Evolutionary conservation across 2,888 invertebrate genomes (phyloP).

Genomic region (Eupelmus urozonus): DNA sequence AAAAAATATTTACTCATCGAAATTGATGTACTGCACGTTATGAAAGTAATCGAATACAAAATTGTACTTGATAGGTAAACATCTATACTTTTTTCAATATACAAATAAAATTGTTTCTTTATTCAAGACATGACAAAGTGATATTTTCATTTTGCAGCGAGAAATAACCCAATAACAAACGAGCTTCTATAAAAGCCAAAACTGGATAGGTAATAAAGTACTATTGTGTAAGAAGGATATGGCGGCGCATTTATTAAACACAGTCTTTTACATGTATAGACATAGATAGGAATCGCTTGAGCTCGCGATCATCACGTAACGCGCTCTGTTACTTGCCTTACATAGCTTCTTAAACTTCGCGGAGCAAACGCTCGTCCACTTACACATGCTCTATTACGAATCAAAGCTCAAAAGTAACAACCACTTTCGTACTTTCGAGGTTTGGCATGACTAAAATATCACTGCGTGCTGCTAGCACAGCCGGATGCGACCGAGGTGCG

Average conservation of each 20-base stretch:
- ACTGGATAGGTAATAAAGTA: too few species aligned
- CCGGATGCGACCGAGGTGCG: background rate
- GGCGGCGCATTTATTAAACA: constrained; percentile 70
- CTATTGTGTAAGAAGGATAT: constrained; percentile 63
- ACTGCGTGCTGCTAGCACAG: constrained; percentile 25
- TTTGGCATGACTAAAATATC: constrained; percentile 44
- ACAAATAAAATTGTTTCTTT: too few species aligned
- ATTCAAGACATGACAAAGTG: too few species aligned
- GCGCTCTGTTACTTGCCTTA: background rate
- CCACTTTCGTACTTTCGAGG: constrained; percentile 17
- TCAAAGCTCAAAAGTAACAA: constrained; percentile 31
- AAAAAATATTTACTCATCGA: too few species aligned
- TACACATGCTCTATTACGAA: background rate
- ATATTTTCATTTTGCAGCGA: too few species aligned
- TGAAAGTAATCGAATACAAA: too few species aligned
- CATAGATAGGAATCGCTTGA: constrained; percentile 45
- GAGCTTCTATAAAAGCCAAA: too few species aligned
- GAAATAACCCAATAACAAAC: too few species aligned
- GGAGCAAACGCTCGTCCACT: constrained; percentile 4
- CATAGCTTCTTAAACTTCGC: background rate
- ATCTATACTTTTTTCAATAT: too few species aligned
- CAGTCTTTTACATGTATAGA: constrained; percentile 68
- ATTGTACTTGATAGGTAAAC: too few species aligned
- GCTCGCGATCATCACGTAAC: background rate
- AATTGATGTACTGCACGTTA: too few species aligned